These are phyloP conservation scores for Clunio marinus DNA, from an alignment of 2,888 invertebrate species.

Conservation along the genomic window DNA sequence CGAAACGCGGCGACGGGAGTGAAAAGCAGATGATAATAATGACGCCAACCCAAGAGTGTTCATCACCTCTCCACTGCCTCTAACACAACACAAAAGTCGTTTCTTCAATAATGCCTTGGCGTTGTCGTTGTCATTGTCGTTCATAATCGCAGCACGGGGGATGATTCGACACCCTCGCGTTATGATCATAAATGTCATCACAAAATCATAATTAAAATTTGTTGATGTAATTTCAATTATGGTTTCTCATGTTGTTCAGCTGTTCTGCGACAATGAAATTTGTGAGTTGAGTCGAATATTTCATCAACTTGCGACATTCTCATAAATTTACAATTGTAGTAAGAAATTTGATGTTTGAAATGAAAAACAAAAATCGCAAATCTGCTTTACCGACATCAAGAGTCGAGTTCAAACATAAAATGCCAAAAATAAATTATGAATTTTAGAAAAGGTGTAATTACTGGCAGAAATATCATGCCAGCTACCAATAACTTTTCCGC, in stretches of 20 bases:
- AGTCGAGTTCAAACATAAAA: neutral
- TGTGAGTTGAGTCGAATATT: no score
- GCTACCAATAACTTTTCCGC: slow-evolving; percentile 16
- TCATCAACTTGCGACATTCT: no score
- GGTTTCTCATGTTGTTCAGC: neutral
- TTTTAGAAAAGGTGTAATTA: slow-evolving; percentile 10
- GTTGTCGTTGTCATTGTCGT: neutral
- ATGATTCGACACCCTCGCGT: neutral
- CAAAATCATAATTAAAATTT: slow-evolving; percentile 37
- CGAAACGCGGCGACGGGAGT: neutral
- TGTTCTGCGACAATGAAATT: neutral
- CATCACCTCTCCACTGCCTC: slow-evolving; percentile 1
- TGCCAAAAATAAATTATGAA: neutral
- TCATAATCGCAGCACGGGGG: neutral
- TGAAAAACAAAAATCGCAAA: no score
- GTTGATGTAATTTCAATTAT: slow-evolving; percentile 34
- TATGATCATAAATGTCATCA: slow-evolving; percentile 32
- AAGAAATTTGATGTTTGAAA: no score
- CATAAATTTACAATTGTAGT: no score
- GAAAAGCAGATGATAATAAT: slow-evolving; percentile 27
- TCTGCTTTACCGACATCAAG: slow-evolving; percentile 1
- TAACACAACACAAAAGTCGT: neutral
- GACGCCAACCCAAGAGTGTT: no score
- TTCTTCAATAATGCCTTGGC: neutral
- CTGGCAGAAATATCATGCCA: neutral